phyloP scores from a whole-genome alignment of 2,797 vertebrate species.

The Schizopygopsis malacanthus region DNA sequence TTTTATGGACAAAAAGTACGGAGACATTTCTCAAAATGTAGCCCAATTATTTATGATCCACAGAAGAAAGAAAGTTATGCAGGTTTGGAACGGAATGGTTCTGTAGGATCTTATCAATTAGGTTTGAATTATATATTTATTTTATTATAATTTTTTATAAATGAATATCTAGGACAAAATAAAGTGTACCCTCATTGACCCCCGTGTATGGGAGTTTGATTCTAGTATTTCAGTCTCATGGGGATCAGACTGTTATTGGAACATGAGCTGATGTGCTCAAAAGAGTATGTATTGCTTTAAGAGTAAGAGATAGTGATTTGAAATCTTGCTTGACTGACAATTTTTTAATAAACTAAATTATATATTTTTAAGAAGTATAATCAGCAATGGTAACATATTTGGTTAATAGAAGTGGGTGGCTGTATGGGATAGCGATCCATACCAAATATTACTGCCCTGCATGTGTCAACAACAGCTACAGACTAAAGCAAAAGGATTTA shows the following conservation, averaged over 20 bases:
- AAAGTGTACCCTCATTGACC: background rate
- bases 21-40: background rate
- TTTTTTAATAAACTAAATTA: background rate
- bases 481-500: background rate
- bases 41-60: background rate
- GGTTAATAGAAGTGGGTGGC: background rate
- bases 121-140: background rate
- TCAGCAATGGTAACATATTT: background rate
- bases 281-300: conserved; percentile 1
- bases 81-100: background rate
- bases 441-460: background rate
- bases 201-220: background rate
- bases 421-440: no score
- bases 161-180: background rate
- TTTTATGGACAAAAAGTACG: background rate
- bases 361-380: background rate
- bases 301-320: background rate
- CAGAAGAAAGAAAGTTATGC: background rate
- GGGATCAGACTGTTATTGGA: background rate
- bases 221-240: background rate
- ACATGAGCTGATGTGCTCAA: background rate
- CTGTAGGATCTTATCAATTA: no score
- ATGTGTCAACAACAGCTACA: background rate
- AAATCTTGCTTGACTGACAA: background rate
- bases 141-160: background rate